Conservation (phyloP, 2,888 invertebrate species). For the Drosophila limbata region DNA sequence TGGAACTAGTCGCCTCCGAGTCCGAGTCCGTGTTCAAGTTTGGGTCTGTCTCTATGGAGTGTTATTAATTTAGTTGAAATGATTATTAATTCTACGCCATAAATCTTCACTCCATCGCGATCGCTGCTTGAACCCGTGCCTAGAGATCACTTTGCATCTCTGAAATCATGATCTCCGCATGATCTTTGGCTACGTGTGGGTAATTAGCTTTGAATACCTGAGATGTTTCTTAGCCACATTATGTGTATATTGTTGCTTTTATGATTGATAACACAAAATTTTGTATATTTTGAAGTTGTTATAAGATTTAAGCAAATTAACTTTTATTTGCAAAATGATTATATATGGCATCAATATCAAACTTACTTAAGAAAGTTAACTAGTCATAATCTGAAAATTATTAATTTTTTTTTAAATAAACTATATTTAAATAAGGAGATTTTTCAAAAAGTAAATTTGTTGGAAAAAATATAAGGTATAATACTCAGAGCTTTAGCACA, state of each 20-base stretch:
- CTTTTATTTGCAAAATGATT: slow-evolving; percentile 1
- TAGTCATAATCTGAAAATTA: background rate
- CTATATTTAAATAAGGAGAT: background rate
- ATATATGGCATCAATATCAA: background rate
- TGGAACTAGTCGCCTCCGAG: slow-evolving; percentile 36
- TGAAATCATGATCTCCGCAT: slow-evolving; percentile 37
- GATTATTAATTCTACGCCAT: slow-evolving; percentile 77
- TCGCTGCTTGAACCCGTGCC: slow-evolving; percentile 46
- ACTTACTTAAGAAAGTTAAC: background rate
- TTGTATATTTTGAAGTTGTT: slow-evolving; percentile 1
- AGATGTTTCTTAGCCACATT: slow-evolving; percentile 30
- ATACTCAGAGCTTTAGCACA: background rate
- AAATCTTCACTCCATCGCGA: slow-evolving; percentile 57
- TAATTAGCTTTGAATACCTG: slow-evolving; percentile 67
- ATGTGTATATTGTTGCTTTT: slow-evolving; percentile 41
- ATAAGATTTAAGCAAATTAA: background rate
- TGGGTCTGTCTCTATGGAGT: slow-evolving; percentile 15
- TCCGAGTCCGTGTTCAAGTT: background rate
- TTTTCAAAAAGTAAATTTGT: background rate
- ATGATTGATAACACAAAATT: slow-evolving; percentile 9
- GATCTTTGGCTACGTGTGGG: slow-evolving; percentile 66
- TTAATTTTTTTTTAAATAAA: background rate
- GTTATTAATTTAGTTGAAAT: slow-evolving; percentile 80
- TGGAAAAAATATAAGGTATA: too few relatives aligned
- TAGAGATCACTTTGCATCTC: background rate